Percentiles rank a stretch among this genome's conserved stretches.
phyloP scores from a whole-genome alignment of 2,113 vertebrate species.

The Xiphophorus hellerii region DNA sequence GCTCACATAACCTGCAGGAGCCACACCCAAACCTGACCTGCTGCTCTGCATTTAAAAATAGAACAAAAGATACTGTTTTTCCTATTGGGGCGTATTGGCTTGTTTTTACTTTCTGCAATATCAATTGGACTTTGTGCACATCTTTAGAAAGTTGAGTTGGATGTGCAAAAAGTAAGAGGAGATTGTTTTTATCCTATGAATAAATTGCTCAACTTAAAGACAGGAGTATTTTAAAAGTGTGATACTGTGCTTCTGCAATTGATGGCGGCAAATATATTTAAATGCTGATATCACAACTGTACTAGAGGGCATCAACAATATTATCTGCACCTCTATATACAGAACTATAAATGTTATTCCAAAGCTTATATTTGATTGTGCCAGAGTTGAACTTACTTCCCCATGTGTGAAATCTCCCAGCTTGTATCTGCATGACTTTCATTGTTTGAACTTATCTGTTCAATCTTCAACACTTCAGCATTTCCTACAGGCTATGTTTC shows the following conservation, averaged over 20 bases:
- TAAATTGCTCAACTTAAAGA: too few relatives aligned
- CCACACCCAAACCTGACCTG: neutral
- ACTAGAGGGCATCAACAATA: too few relatives aligned
- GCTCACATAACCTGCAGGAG: neutral
- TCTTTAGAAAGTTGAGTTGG: neutral
- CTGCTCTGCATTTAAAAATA: neutral
- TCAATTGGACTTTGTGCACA: neutral
- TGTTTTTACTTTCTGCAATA: neutral
- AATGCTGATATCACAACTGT: too few relatives aligned
- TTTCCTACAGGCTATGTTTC: neutral
- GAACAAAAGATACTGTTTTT: neutral
- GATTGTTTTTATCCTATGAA: too few relatives aligned
- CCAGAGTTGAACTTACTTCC: neutral
- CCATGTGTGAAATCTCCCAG: neutral
- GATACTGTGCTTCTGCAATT: too few relatives aligned
- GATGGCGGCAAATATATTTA: too few relatives aligned
- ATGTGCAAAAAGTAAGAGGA: too few relatives aligned
- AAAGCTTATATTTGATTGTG: too few relatives aligned
- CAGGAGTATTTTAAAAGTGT: too few relatives aligned
- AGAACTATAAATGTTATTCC: too few relatives aligned
- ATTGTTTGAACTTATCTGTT: neutral
- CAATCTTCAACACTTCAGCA: neutral
- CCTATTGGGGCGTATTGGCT: neutral
- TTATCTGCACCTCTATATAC: too few relatives aligned
- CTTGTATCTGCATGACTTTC: neutral